Conservation (phyloP, 2,888 invertebrate species). For the Scrobipalpa costella region DNA sequence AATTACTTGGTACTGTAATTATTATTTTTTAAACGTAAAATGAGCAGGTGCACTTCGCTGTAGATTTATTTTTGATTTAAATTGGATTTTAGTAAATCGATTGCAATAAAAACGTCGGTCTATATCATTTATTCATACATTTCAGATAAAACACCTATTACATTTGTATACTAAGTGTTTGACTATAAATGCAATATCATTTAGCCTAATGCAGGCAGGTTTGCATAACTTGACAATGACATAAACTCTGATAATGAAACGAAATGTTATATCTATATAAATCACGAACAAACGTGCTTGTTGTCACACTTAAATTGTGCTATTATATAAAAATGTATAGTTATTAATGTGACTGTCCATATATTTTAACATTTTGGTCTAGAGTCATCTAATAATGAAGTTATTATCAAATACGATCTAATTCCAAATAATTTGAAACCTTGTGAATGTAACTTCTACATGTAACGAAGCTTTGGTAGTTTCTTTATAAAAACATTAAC, state of each 20-base stretch:
- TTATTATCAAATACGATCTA: no score
- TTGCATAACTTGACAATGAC: conserved; percentile 16
- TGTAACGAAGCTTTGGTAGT: no score
- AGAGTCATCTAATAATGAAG: no score
- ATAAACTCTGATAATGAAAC: conserved; percentile 29
- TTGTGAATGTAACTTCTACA: no score
- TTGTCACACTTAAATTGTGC: not conserved
- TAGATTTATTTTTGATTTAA: not conserved
- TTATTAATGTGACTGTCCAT: no score
- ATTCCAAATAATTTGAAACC: no score
- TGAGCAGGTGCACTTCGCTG: no score
- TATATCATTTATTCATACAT: not conserved
- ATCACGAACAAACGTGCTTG: not conserved
- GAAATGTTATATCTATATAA: not conserved
- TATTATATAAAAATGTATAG: not conserved
- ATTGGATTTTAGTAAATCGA: not conserved
- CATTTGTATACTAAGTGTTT: conserved; percentile 17
- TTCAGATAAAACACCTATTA: conserved; percentile 1
- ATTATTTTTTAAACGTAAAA: no score
- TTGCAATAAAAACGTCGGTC: not conserved
- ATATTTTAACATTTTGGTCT: no score
- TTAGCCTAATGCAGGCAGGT: conserved; percentile 13
- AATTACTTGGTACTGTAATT: no score
- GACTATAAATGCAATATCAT: not conserved
- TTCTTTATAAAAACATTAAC: no score